Conservation (phyloP, 23 tunicate species). For the Oikopleura albicans region DNA sequence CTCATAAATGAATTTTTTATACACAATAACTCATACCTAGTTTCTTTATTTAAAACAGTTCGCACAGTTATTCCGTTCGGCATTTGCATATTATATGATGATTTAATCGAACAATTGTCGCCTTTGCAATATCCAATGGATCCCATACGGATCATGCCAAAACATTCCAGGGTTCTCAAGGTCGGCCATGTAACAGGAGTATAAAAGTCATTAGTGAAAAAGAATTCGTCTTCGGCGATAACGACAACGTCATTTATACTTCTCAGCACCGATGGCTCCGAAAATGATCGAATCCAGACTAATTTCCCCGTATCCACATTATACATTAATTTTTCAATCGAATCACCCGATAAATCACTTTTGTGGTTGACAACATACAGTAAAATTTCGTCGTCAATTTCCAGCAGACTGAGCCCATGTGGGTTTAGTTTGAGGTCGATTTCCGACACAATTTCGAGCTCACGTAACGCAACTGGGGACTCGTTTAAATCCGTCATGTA, state of each 20-base stretch:
- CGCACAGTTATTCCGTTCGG: not conserved
- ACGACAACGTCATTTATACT: not conserved
- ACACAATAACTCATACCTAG: too few relatives aligned
- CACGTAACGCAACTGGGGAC: not conserved
- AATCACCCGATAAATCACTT: not conserved
- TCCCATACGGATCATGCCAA: not conserved
- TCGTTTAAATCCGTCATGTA: not conserved
- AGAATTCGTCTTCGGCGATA: not conserved
- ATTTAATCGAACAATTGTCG: not conserved
- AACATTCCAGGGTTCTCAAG: not conserved
- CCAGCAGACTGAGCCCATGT: not conserved
- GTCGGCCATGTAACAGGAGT: not conserved
- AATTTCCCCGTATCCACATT: not conserved
- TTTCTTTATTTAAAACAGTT: not conserved
- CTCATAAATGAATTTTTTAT: too few relatives aligned
- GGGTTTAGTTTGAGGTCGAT: not conserved
- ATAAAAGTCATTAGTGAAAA: not conserved
- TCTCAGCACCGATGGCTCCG: not conserved
- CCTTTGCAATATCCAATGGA: not conserved
- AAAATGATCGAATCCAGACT: not conserved
- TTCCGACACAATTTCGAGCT: not conserved
- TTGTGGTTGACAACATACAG: slow-evolving; percentile 1
- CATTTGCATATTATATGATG: not conserved
- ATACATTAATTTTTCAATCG: not conserved
- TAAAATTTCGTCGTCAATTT: not conserved